phyloP scores from a whole-genome alignment of 2,888 invertebrate genomes.

The Maniola hyperantus region DNA sequence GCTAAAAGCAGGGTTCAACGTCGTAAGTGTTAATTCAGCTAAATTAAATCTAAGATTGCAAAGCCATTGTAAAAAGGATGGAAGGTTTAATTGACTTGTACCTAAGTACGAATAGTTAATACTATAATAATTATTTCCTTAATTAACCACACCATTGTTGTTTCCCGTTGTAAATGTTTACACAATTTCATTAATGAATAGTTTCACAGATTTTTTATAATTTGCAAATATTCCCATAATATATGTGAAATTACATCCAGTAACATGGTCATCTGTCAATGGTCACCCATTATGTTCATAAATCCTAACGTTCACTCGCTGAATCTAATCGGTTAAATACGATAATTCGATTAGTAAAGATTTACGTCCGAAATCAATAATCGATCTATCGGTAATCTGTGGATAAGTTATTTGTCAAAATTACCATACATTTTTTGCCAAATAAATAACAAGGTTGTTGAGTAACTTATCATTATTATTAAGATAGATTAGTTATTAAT shows the following conservation, averaged over 20 bases:
- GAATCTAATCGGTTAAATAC: neutral
- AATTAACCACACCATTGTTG: no score
- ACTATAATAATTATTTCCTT: neutral
- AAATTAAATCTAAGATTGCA: neutral
- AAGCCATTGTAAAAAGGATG: neutral
- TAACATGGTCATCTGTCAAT: neutral
- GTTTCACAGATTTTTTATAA: neutral
- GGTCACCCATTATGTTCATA: neutral
- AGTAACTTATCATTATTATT: no score
- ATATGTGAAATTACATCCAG: no score
- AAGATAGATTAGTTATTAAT: no score
- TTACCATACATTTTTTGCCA: no score
- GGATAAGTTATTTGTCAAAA: no score
- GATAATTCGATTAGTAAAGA: no score
- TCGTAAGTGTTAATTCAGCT: neutral
- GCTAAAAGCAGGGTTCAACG: no score
- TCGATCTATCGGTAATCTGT: no score
- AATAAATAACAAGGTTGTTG: no score
- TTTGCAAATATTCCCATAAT: neutral
- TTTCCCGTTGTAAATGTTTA: neutral
- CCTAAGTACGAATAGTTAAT: neutral
- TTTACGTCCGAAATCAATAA: no score
- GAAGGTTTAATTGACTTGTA: slow-evolving; percentile 17
- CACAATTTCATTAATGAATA: neutral
- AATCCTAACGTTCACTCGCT: no score